Base-by-base conservation (phyloP, 2,888 invertebrate species). In the Platerodrilus igneus region DNA sequence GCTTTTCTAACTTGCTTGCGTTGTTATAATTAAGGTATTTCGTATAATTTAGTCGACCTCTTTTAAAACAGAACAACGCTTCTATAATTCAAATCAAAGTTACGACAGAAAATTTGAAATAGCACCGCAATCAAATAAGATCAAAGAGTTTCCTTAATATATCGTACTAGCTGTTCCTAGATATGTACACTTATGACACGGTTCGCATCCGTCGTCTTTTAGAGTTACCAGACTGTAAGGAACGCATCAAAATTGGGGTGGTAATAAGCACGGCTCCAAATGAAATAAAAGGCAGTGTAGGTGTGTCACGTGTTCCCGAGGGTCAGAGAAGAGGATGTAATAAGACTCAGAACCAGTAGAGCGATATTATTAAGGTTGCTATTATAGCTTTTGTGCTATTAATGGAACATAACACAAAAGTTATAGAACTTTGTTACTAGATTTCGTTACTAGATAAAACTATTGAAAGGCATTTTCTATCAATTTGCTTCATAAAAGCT, bases 221-320 rank as follows among this genome's bases (percentile, higher is more conserved):
- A n/a, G n/a, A n/a, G n/a, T n/a, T n/a, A n/a, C 32, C 40, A 40
- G 50, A 47, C 50, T 53, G 52, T 48, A 46, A 37, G 46, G 50
- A 52, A 47, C 52, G 48, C 47, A 45, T 47, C 47, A 46, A 47
- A 47, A 50, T 43, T 42, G 49, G 53, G 49, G 43, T 43, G 43
- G 42, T 52, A 53, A 53, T 54, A 52, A 53, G 47, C 52, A 41
- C 45, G 51, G 41, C 53, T 51, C 51, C 50, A 49, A 50, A 52
- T 50, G 51, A 57, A 55, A 57, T 53, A 52, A 57, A 53, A 56
- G 49, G 52, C 51, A 35, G 34, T 47, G 49, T 48, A 55, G 56
- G 54, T 52, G 52, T 52, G 56, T 50, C 52, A 44, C 49, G 44
- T 47, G 50, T 45, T 53, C 54, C 46, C 51, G 37, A 46, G 52